Base-by-base conservation (phyloP, 2,888 invertebrate species). In the Chymomyza amoena region DNA sequence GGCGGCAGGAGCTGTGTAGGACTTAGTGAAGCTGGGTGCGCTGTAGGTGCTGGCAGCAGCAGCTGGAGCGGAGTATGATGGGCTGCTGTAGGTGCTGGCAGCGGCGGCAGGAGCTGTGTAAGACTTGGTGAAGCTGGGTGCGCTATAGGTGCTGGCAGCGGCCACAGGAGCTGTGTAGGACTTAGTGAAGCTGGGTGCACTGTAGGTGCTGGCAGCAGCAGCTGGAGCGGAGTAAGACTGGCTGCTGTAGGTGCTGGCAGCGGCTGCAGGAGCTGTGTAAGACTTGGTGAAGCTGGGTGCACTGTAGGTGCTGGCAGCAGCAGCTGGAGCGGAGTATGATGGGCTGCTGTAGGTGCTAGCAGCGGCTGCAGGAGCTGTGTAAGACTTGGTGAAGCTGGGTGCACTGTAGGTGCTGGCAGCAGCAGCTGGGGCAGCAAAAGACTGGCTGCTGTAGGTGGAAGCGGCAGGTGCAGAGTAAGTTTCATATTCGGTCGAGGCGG, bases 401-500 rank as follows among this genome's bases (percentile, higher is more conserved):
- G 36, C 36, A 7, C 39, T 54, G 18, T 52, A 64, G 28, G 52
- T 56, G 5, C 18, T 52, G n/a, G 20, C 57, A 25, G 64, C n/a
- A 16, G 76, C 68, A 1, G 71, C 68, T 3, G 78, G 73, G 9
- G 75, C 77, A 6, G 67, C 67, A 0, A 69, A 71, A 7, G 67
- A 51, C 6, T 36, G 39, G 57, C 57, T 57, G 28, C 20, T 57
- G 15, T 57, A 57, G 64, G 39, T 18, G 9, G 36, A 51, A 36
- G 66, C 67, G 36, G 64, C 68, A 0, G 77, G 78, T 1, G 75
- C 67, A 1, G 64, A 15, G 39, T 72, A 77, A 6, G 79, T 67
- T 2, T 68, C 67, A 67, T 71, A 74, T 73, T 51, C 77, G 73
- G 36, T 60, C 25, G 77, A 68, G 59, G 77, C 79, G 6, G 71